Evolutionary conservation across 2,797 vertebrate genomes (phyloP), one percentile per base, ranked within the genome.

Genomic region (Oreochromis mossambicus): DNA sequence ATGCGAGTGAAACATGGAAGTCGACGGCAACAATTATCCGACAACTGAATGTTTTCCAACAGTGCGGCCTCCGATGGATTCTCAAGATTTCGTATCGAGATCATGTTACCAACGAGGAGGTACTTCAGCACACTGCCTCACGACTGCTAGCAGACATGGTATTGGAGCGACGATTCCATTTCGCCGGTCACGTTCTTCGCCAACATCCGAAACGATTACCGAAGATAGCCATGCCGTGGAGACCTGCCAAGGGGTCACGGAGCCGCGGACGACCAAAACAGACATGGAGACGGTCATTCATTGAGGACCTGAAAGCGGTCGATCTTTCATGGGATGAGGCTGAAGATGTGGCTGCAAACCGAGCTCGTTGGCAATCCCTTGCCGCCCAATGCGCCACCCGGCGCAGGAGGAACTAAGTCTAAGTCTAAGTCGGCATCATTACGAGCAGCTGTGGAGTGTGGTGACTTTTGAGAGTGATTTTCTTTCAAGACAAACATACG

Each of bases 101-200:
- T 26, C 26, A 26, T 26, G 26, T 1, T 58, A 32, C 26, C 26
- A 58, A 58, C 3, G 2, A 58, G 24, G 54, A 26, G 2, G 54
- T 26, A 2, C 13, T 56, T 29, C 54, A 0, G 55, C 8, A 1
- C 55, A 58, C 15, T 34, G 29, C 15, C 2, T 58, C 56, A 34
- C 15, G 3, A 34, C 8, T 1, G 8, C 15, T 58, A 32, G 29
- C 15, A 3, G 55, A 58, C 26, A 32, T 58, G 26, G 55, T 58
- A 58, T 29, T 2, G 3, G 8, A 32, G 55, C 3, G 0, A 32
- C 8, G 0, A 58, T 1, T 58, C 5, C 3, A 32, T 58, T 32
- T 58, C 0, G 0, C 55, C 2, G 1, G 29, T 58, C 15, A 32
- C 5, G 0, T 58, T 58, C 29, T 58, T 19, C 3, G 0, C 0